Evolutionary conservation across 2,797 vertebrate genomes (phyloP), one percentile per base, ranked within the genome.

Genomic region (Gymnopithys bicolor): DNA sequence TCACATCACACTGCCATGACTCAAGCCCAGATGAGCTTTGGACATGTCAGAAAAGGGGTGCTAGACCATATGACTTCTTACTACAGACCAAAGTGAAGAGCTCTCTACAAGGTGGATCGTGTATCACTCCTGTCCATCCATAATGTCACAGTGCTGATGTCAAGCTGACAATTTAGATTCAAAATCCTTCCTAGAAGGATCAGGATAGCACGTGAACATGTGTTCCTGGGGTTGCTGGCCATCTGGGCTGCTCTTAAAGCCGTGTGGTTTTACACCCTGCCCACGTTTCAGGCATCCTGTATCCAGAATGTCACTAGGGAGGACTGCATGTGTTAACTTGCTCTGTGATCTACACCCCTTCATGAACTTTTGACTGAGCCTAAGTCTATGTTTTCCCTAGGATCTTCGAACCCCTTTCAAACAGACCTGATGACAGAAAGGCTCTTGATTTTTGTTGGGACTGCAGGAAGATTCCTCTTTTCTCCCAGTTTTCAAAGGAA

Each of bases 131-230:
- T 93, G 87, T 41, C 62, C 63, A 21, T 78, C 83, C 78, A n/a
- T 45, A 88, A 81, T 78, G 59, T 69, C 69, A 73, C 3, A 21
- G 51, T 2, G 4, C 66, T 94, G 94, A 94, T 89, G 85, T 90
- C 94, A 94, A 74, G 39, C 60, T 75, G 67, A 76, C 88, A 88
- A 81, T 91, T 90, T 81, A 91, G 85, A 91, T 62, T 84, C 69
- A 68, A 88, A 94, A 82, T 88, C 74, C 76, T 94, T 93, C 94
- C 95, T 94, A 94, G 95, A 94, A 96, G 88, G 87, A 93, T 90
- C 73, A 84, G 90, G 62, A 22, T 19, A 86, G 70, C 85, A 93
- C 2, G 10, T 77, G 95, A 91, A n/a, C 85, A 48, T 75, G 69
- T 69, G 69, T 76, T 94, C 80, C 93, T 91, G 91, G 69, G 87